Base-by-base conservation (phyloP, 2,888 invertebrate species). In the Apamea crenata region DNA sequence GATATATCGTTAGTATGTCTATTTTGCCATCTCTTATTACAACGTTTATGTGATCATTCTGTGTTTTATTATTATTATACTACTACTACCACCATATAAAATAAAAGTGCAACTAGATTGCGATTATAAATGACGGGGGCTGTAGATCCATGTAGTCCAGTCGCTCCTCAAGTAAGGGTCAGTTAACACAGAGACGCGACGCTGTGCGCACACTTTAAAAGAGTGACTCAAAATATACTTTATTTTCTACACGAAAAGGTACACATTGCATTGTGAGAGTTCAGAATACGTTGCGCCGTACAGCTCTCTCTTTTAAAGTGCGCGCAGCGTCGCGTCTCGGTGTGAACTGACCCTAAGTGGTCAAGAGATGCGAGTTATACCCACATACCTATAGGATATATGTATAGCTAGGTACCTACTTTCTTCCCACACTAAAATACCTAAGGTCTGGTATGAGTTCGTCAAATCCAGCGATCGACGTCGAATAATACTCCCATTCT, bases 21-120 rank as follows among this genome's bases (percentile, higher is more conserved):
- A 81, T 87, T 87, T 87, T 87, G 87, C 81, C 84, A 87, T 87
- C 66, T 87, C 87, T 84, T 78, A 84, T 61, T 86, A 86, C 63
- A 87, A 87, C 56, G 36, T 86, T 84, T 81, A 81, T 86, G 85
- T 84, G 87, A 84, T 86, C 84, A 79, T 61, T 32, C 53, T 71
- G 36, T 56, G 47, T 81, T 84, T 83, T 79, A 76, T 72, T 74
- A n/a, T 56, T 56, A 56, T 10, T 3, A 5, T 21, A 18, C 21
- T 56, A 59, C 56, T n/a, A 59, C 56, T 4, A n/a, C 10, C 12
- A 56, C 12, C n/a, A n/a, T n/a, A 59, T 12, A 59, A 59, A n/a
- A n/a, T n/a, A n/a, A 56, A n/a, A 59, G 56, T 59, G 12, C n/a
- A n/a, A n/a, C 56, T 12, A 59, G 12, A 56, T 56, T 56, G 25